A percentile compares a stretch with the other conserved stretches of the same genome.
phyloP scores from a whole-genome alignment of 2,113 vertebrate species.

The Hassar affinis region DNA sequence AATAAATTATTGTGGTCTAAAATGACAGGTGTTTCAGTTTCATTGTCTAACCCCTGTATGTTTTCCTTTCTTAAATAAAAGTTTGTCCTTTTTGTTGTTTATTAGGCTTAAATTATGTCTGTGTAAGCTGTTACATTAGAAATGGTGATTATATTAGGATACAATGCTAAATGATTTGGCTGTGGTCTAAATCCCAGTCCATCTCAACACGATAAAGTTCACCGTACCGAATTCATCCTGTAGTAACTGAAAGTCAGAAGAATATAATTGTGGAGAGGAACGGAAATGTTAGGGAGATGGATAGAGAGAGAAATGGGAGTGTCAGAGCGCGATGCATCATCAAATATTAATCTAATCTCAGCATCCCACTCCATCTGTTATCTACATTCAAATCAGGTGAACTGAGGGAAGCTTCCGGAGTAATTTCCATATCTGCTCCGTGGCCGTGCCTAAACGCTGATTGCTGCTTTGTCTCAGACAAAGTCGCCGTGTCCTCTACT shows the following conservation, averaged over 20 bases:
- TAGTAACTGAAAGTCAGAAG: not conserved
- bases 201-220: not conserved
- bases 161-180: too few relatives aligned
- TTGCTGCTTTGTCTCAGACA: conserved; percentile 46
- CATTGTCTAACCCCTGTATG: too few relatives aligned
- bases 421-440: conserved; percentile 24
- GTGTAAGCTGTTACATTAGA: not conserved
- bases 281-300: not conserved
- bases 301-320: conserved; percentile 15
- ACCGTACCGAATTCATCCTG: not conserved
- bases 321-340: conserved; percentile 16
- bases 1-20: too few relatives aligned
- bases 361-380: conserved; percentile 32
- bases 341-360: conserved; percentile 46
- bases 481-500: conserved; percentile 39
- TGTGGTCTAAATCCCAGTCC: not conserved
- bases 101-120: too few relatives aligned
- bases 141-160: not conserved
- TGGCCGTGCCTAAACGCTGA: conserved; percentile 32
- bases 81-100: too few relatives aligned
- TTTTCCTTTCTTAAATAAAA: too few relatives aligned
- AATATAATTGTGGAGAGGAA: not conserved
- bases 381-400: conserved; percentile 48
- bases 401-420: conserved; percentile 18
- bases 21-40: too few relatives aligned